These are phyloP conservation scores for Cynocephalus volans DNA, from an alignment of 2,113 vertebrate species.

Conservation along the genomic window DNA sequence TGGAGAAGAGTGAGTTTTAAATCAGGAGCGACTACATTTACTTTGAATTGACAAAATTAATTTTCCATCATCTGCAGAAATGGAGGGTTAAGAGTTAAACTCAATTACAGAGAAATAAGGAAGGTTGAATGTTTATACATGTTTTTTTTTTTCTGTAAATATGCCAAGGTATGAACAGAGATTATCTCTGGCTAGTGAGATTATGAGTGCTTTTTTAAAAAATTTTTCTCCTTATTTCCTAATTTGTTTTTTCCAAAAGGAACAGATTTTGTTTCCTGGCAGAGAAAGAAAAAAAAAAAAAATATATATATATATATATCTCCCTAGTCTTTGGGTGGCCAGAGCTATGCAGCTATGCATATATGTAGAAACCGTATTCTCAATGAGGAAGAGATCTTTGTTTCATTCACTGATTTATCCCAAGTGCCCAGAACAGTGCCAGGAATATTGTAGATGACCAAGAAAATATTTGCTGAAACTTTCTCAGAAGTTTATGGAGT, in stretches of 20 bases:
- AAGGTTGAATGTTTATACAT: not conserved
- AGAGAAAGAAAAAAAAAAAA: not conserved
- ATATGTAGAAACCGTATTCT: no score
- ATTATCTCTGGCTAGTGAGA: not conserved
- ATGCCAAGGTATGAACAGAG: not conserved
- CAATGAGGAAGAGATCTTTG: not conserved
- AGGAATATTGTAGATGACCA: not conserved
- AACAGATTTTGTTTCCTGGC: not conserved
- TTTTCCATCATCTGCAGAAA: not conserved
- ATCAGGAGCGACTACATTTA: not conserved
- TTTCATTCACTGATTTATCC: not conserved
- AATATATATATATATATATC: no score
- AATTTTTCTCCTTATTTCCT: not conserved
- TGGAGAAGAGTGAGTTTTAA: not conserved
- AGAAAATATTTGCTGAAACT: not conserved
- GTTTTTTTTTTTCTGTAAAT: not conserved
- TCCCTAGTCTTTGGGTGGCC: not conserved
- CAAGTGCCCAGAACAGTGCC: no score
- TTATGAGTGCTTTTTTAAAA: not conserved
- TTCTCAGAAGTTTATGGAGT: not conserved
- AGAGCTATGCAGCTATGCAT: rapidly evolving
- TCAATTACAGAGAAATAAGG: not conserved
- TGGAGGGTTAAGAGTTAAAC: not conserved
- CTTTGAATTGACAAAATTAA: not conserved
- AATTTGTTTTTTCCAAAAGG: not conserved